Evolutionary conservation across 2,888 invertebrate genomes (phyloP).

Genomic region (Platynereis dumerilii): DNA sequence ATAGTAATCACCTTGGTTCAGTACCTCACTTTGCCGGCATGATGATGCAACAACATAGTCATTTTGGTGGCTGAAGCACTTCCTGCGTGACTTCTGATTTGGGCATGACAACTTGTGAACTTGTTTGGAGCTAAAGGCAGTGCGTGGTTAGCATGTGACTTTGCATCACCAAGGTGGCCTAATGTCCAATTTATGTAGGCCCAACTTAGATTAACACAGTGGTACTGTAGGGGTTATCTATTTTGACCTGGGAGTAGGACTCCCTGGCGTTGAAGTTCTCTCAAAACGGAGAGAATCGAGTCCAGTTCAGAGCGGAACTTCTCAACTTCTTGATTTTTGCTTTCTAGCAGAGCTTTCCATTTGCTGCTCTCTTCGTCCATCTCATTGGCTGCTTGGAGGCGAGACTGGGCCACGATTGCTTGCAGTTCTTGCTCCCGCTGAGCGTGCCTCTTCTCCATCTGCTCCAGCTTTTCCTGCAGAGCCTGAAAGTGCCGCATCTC

Average conservation of each 20-base stretch:
- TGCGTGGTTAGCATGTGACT: too few relatives aligned
- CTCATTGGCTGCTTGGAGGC: constrained; percentile 44
- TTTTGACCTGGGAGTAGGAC: constrained; percentile 48
- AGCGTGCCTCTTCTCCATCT: constrained; percentile 52
- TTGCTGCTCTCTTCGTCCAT: constrained; percentile 50
- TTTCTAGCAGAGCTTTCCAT: constrained; percentile 56
- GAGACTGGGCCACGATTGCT: constrained; percentile 47
- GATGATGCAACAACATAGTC: too few relatives aligned
- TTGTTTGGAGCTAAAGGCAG: too few relatives aligned
- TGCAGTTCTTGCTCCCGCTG: constrained; percentile 53
- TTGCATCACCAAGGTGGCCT: too few relatives aligned
- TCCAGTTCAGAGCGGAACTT: constrained; percentile 59
- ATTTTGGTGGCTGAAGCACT: too few relatives aligned
- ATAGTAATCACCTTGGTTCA: too few relatives aligned
- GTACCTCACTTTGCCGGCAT: too few relatives aligned
- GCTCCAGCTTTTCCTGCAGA: constrained; percentile 54
- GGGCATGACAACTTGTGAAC: too few relatives aligned
- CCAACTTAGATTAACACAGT: too few relatives aligned
- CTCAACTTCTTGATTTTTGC: constrained; percentile 58
- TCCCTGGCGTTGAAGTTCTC: constrained; percentile 58
- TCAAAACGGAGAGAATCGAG: constrained; percentile 57
- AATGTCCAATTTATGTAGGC: too few relatives aligned
- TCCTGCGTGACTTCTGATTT: too few relatives aligned
- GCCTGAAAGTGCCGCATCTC: constrained; percentile 61
- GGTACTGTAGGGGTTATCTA: too few relatives aligned